Evolutionary conservation across 2,797 vertebrate genomes (phyloP), one percentile per base, ranked within the genome.

Genomic region (Jordanella pulchra): DNA sequence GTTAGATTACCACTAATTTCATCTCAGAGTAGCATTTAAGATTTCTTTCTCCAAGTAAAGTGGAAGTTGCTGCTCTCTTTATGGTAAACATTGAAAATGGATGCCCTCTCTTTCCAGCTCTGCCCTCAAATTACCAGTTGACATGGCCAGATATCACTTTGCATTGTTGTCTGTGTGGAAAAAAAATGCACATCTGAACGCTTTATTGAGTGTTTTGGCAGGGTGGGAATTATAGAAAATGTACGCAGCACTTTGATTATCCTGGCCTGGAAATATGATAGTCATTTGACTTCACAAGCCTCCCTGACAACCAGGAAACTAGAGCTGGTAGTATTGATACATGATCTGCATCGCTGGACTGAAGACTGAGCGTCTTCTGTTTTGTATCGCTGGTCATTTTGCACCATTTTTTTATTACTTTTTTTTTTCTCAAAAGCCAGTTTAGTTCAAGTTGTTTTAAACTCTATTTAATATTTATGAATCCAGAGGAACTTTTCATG

Each of bases 121-220:
- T 88, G 85, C 83, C 89, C 87, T 89, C 84, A 91, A 92, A 92
- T 92, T 92, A 91, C 87, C 71, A 81, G 86, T 90, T 78, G 81
- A 87, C 86, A 85, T 64, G 77, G 87, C 86, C 88, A 91, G 90
- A 87, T 87, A 84, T 89, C 39, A 78, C 83, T 78, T 71, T 39
- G 70, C 80, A 72, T 82, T 82, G 82, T 89, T 83, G 89, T 89
- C 87, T 91, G 89, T 90, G 86, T 90, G 89, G 87, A 91, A 92
- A 64, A 92, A 64, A 39, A 92, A 88, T 76, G 82, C 83, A 65
- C 88, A 77, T 89, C 84, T 84, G 72, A 88, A 79, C 50, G 69
- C 79, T 87, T 90, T 88, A 91, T 89, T 91, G 90, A 89, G 90
- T 93, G 91, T 91, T 93, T 90, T 92, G 91, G 86, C 91, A 90